Base-by-base conservation (phyloP, 2,113 vertebrate genomes). In the Trachemys scripta region DNA sequence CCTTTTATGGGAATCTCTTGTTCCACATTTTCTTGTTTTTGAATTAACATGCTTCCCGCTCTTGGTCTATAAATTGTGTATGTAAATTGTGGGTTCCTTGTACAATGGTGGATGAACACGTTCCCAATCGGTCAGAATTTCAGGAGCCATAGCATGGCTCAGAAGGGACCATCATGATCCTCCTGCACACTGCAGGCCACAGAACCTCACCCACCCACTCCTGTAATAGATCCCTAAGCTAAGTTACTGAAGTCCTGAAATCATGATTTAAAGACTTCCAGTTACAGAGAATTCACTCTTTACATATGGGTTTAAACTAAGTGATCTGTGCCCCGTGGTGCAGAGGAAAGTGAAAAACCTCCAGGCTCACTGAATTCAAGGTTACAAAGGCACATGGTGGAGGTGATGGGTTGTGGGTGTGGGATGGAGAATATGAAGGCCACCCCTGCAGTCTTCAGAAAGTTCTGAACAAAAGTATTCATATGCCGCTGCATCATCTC, bases 11-110 rank as follows among this genome's bases (percentile, higher is more conserved):
- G 24, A 6, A 27, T 11, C 19, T 16, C 29, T 20, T 82, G 93
- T 75, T 24, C 56, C 5, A 1, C 11, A 4, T 27, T n/a, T 62
- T 17, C 29, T 10, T 16, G 6, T 51, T 8, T 8, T 35, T 51
- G 49, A 12, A 8, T n/a, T 31, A 76, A 10, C 0, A 0, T 62
- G 79, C 38, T 57, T 65, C 82, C 50, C 80, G 79, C 4, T 0
- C 72, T 31, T 17, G 53, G 14, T 35, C 92, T 42, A n/a, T 53
- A 82, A 93, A 31, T 19, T 2, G 0, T 2, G 29, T 78, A 80
- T 75, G 42, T 24, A 47, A 25, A 14, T 45, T 78, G 75, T 47
- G 65, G 19, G 9, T 78, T 45, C 20, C 42, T 47, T 76, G 72
- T 47, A 45, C 72, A 45, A 14, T 47, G 72, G 24, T 76, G 72